phyloP scores from a whole-genome alignment of 2,113 vertebrate species.

The Antidorcas marsupialis region DNA sequence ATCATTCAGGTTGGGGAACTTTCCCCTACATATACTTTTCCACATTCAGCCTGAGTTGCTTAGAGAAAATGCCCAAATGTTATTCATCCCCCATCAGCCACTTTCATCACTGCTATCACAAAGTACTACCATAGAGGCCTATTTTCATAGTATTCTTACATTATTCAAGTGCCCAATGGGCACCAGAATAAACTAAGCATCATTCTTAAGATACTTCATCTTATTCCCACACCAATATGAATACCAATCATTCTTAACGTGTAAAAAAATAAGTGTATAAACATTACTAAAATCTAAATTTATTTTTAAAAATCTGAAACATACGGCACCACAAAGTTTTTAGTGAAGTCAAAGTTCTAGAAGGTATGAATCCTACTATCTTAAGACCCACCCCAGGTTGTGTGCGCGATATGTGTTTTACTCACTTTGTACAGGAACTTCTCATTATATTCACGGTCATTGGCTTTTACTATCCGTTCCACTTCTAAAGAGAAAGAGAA shows the following conservation, averaged over 20 bases:
- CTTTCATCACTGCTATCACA: neutral
- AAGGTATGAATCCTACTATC: neutral
- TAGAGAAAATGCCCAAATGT: neutral
- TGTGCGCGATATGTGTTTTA: neutral
- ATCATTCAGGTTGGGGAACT: neutral
- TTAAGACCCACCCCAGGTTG: neutral
- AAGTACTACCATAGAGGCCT: neutral
- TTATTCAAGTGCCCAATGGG: neutral
- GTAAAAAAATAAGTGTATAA: neutral
- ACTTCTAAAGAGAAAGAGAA: slow-evolving; percentile 80
- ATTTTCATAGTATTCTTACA: neutral
- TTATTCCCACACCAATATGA: neutral
- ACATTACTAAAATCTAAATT: neutral
- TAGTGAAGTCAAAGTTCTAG: neutral
- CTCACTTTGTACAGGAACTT: slow-evolving; percentile 89
- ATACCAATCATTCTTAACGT: neutral
- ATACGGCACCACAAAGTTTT: neutral
- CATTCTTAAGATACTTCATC: neutral
- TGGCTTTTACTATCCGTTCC: slow-evolving; percentile 88
- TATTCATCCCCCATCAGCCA: neutral
- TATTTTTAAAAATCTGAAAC: neutral
- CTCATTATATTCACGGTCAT: slow-evolving; percentile 87
- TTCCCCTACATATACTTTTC: neutral
- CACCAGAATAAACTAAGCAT: neutral
- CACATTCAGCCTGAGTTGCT: neutral